A percentile compares a stretch with the other conserved stretches of the same genome.
These are phyloP conservation scores for Sebastes diploproa DNA, from an alignment of 2,797 vertebrate species.

Conservation along the genomic window DNA sequence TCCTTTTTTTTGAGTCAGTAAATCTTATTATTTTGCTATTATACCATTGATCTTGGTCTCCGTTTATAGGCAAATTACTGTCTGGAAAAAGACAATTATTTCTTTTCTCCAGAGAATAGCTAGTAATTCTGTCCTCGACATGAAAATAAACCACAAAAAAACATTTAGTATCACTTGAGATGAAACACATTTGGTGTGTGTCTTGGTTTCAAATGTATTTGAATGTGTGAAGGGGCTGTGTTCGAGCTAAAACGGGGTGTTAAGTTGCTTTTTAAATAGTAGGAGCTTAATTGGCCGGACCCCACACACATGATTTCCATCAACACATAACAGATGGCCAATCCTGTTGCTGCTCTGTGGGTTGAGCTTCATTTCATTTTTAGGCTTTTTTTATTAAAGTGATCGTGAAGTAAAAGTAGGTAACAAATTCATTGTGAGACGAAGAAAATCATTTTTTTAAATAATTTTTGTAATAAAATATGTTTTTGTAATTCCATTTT, in stretches of 20 bases:
- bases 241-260: neutral
- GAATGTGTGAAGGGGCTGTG: neutral
- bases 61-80: neutral
- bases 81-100: neutral
- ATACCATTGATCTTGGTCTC: neutral
- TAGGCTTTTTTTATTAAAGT: neutral
- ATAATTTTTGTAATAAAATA: neutral
- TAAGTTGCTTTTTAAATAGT: neutral
- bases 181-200: neutral
- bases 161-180: neutral
- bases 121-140: neutral
- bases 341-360: neutral
- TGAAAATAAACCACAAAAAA: neutral
- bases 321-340: neutral
- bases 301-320: too few species aligned
- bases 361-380: neutral
- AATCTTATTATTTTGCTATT: neutral
- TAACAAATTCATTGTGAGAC: neutral
- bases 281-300: too few species aligned
- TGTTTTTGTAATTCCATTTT: neutral
- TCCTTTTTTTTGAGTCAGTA: neutral
- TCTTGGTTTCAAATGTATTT: neutral
- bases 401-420: neutral
- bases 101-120: neutral
- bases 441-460: too few species aligned